Percentiles rank a stretch among this genome's conserved stretches.
Evolutionary conservation across 1,140 invertebrate species (phyloP).

Genomic region (Cyclargus thomasi): DNA sequence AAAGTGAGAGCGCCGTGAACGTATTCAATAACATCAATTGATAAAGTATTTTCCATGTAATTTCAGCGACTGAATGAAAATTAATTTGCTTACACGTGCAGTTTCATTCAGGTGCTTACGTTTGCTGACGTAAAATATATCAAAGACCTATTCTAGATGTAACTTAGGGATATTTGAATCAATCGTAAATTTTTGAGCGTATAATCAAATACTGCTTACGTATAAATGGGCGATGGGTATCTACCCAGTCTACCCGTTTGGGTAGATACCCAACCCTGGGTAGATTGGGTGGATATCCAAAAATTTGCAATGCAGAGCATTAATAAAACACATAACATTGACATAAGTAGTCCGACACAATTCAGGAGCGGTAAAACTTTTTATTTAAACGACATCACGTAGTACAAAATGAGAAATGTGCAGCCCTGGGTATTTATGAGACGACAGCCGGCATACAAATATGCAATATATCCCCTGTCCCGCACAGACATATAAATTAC

Average conservation of each 20-base stretch:
- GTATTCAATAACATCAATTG: neutral
- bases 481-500: slow-evolving; percentile 4
- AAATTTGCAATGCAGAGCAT: too few relatives aligned
- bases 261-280: too few relatives aligned
- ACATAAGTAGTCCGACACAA: too few relatives aligned
- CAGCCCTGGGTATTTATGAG: neutral
- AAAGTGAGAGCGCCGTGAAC: neutral
- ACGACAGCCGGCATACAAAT: slow-evolving; percentile 2
- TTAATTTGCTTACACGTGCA: neutral
- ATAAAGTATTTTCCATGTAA: slow-evolving; percentile 1
- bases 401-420: slow-evolving; percentile 1
- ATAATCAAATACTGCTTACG: too few relatives aligned
- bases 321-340: neutral
- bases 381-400: neutral
- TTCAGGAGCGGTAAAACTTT: neutral
- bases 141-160: too few relatives aligned
- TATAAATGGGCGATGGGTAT: too few relatives aligned
- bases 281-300: too few relatives aligned
- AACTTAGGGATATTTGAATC: too few relatives aligned
- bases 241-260: too few relatives aligned
- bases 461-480: slow-evolving; percentile 10
- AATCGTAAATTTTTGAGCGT: too few relatives aligned
- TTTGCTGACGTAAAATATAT: neutral
- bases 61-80: neutral
- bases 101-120: neutral